A percentile compares a stretch with the other conserved stretches of the same genome.
phyloP scores from a whole-genome alignment of 2,113 vertebrate genomes.

The Rafetus swinhoei region DNA sequence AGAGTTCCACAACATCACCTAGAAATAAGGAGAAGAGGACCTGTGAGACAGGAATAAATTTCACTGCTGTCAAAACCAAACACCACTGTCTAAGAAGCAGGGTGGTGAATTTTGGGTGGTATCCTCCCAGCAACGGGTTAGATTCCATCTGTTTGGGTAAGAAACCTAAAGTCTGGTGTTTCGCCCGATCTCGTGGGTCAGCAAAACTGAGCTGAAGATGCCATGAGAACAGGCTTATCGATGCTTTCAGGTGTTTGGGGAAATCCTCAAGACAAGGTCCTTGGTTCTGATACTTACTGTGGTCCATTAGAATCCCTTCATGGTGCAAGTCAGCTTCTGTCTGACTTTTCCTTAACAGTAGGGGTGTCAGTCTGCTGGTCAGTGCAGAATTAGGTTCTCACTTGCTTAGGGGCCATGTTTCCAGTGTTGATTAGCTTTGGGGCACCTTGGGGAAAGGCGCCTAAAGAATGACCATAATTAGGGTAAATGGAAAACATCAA shows the following conservation, averaged over 20 bases:
- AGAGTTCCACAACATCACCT: constrained; percentile 76
- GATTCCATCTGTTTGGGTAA: background rate
- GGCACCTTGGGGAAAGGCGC: background rate
- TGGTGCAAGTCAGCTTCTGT: background rate
- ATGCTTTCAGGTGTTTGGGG: background rate
- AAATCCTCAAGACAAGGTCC: background rate
- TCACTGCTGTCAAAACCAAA: fast-evolving
- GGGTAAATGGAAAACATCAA: background rate
- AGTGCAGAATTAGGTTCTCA: background rate
- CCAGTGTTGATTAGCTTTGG: background rate
- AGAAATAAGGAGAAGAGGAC: background rate
- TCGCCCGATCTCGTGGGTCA: fast-evolving
- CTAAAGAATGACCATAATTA: background rate
- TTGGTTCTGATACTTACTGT: background rate
- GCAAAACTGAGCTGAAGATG: fast-evolving
- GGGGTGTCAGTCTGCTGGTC: background rate
- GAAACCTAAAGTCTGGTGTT: background rate
- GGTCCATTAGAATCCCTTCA: background rate
- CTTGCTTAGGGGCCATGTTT: background rate
- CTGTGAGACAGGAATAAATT: background rate
- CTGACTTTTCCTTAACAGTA: background rate
- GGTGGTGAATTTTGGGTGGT: background rate
- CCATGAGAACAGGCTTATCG: too few species aligned
- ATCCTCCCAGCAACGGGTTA: background rate
- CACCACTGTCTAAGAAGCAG: fast-evolving